phyloP scores from a whole-genome alignment of 2,888 invertebrate genomes.

The Dioctria linearis region DNA sequence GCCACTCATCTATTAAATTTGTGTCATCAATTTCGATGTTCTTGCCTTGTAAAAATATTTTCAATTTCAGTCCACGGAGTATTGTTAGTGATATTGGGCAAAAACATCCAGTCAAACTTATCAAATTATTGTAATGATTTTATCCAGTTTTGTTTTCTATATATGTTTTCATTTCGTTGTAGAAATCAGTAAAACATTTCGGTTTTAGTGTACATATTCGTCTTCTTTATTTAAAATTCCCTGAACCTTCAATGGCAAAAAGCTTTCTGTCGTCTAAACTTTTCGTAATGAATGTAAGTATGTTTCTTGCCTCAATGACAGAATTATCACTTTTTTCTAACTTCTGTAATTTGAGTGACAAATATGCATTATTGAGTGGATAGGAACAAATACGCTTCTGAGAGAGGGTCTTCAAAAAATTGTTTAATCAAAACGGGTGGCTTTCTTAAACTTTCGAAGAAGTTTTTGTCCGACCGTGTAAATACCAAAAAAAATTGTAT shows the following conservation, averaged over 20 bases:
- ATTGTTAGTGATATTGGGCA: background rate
- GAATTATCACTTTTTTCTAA: slow-evolving; percentile 14
- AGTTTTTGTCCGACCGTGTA: slow-evolving; percentile 59
- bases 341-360: background rate
- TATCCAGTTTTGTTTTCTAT: background rate
- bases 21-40: slow-evolving; percentile 8
- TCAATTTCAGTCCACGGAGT: background rate
- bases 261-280: slow-evolving; percentile 4
- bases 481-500: slow-evolving; percentile 61
- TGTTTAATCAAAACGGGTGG: background rate
- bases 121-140: background rate
- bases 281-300: background rate
- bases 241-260: slow-evolving; percentile 1
- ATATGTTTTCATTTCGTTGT: background rate
- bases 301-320: background rate
- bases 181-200: background rate
- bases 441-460: too few relatives aligned
- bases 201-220: slow-evolving; percentile 4
- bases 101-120: slow-evolving; percentile 3
- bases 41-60: background rate
- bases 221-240: slow-evolving; percentile 13
- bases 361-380: slow-evolving; percentile 1
- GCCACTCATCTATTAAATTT: slow-evolving; percentile 10
- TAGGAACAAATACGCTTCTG: slow-evolving; percentile 9
- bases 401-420: slow-evolving; percentile 20